Percentiles rank a stretch among this genome's conserved stretches.
phyloP scores from a whole-genome alignment of 1,140 invertebrate genomes.

The Bombyx mori region DNA sequence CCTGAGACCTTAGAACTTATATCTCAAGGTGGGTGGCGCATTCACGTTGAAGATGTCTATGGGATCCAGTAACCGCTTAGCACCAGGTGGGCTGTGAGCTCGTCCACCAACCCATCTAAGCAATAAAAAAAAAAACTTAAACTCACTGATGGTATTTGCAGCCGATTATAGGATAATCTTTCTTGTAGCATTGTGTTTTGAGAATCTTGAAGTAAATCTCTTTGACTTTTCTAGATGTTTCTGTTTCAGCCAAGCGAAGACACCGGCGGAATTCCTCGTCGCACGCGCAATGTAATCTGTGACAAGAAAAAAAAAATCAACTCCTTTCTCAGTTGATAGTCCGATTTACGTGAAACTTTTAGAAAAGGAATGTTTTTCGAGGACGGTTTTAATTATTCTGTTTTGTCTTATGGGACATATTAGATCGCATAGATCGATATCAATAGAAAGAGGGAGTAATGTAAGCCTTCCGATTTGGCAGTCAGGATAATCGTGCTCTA shows the following conservation, averaged over 20 bases:
- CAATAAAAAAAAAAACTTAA: not conserved
- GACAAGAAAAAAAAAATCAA: not conserved
- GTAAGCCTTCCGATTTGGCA: too few relatives aligned
- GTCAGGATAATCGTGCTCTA: too few relatives aligned
- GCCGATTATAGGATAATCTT: conserved; percentile 75
- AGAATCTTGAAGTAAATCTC: conserved; percentile 77
- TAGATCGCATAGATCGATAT: too few relatives aligned
- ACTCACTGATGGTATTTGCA: conserved; percentile 69
- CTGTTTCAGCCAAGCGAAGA: conserved; percentile 66
- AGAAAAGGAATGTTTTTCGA: not conserved
- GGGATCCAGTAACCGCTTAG: too few relatives aligned
- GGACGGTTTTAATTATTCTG: too few relatives aligned
- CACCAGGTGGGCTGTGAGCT: too few relatives aligned
- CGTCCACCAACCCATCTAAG: not conserved
- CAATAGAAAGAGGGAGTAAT: too few relatives aligned
- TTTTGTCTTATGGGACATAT: too few relatives aligned
- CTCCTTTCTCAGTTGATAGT: too few relatives aligned
- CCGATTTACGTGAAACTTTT: not conserved
- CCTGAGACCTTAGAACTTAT: too few relatives aligned
- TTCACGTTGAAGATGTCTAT: too few relatives aligned
- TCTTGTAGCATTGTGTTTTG: conserved; percentile 76
- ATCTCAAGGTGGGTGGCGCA: too few relatives aligned
- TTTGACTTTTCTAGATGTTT: conserved; percentile 73
- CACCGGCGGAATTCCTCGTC: conserved; percentile 79
- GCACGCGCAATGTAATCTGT: conserved; percentile 77